Conservation (phyloP, 2,113 vertebrate species). For the Tautogolabrus adspersus region DNA sequence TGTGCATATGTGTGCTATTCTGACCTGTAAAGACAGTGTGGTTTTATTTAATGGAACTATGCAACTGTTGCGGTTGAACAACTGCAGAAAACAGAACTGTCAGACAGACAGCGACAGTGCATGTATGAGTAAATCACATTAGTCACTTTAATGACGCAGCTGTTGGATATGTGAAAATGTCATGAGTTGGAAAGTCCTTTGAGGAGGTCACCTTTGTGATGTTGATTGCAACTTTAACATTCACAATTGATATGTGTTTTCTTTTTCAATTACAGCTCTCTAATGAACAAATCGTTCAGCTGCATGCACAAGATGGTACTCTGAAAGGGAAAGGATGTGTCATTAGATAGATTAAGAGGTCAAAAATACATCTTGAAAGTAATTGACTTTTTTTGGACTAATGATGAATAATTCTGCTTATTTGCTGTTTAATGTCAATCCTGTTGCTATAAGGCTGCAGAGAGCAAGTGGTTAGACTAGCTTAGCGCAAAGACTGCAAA, state of each 20-base stretch:
- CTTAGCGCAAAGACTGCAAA: neutral
- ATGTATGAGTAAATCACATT: slow-evolving; percentile 44
- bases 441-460: neutral
- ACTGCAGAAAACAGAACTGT: slow-evolving; percentile 8
- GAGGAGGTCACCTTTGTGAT: slow-evolving; percentile 3
- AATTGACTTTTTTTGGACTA: too few species aligned
- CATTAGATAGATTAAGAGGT: too few species aligned
- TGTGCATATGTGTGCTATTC: neutral
- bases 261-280: neutral
- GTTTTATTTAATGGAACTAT: slow-evolving; percentile 15
- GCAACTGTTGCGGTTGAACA: slow-evolving; percentile 49
- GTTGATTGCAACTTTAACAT: neutral
- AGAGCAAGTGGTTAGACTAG: neutral
- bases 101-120: slow-evolving; percentile 34
- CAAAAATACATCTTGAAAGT: too few species aligned
- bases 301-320: too few species aligned
- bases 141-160: slow-evolving; percentile 33
- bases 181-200: neutral
- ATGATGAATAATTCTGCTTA: neutral
- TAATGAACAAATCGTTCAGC: neutral
- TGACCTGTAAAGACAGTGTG: slow-evolving; percentile 7
- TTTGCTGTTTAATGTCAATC: neutral
- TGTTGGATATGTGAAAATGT: slow-evolving; percentile 34
- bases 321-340: too few species aligned
- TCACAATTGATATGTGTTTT: neutral